phyloP scores from a whole-genome alignment of 2,888 invertebrate species.

The Drosophila subquinaria region DNA sequence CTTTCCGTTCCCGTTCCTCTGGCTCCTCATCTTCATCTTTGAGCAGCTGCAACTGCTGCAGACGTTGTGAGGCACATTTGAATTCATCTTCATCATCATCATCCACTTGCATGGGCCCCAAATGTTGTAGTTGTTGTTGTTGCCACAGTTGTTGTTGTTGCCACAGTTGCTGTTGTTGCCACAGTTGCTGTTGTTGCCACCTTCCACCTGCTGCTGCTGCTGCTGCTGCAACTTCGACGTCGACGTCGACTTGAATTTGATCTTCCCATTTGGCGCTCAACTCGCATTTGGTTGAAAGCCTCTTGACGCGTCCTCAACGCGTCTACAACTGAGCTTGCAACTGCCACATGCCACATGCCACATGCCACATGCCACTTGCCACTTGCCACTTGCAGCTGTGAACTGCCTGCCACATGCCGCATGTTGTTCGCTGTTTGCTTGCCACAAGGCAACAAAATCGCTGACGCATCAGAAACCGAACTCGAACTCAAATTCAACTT shows the following conservation, averaged over 20 bases:
- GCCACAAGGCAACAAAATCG: too few relatives aligned
- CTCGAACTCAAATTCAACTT: too few relatives aligned
- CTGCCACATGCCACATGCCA: slow-evolving; percentile 2
- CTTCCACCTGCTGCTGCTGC: slow-evolving; percentile 5
- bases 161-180: too few relatives aligned
- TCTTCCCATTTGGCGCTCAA: slow-evolving; percentile 8
- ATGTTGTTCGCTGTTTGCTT: background rate
- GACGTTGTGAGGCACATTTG: background rate
- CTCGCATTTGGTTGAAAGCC: slow-evolving; percentile 3
- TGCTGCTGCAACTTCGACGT: background rate
- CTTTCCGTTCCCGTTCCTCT: background rate
- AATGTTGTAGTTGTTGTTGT: background rate
- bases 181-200: background rate
- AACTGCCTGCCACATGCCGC: background rate
- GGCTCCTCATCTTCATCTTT: too few relatives aligned
- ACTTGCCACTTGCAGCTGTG: slow-evolving; percentile 3
- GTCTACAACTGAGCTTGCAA: slow-evolving; percentile 2
- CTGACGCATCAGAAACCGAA: too few relatives aligned
- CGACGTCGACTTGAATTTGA: background rate
- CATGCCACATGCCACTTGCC: background rate
- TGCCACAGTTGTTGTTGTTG: background rate
- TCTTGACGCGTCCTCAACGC: slow-evolving; percentile 9
- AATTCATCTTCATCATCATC: background rate
- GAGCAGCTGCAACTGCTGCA: background rate
- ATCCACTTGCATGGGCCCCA: slow-evolving; percentile 7